Percentiles rank a stretch among this genome's conserved stretches.
Evolutionary conservation across 2,888 invertebrate genomes (phyloP).

Genomic region (Pristionchus japonicus): DNA sequence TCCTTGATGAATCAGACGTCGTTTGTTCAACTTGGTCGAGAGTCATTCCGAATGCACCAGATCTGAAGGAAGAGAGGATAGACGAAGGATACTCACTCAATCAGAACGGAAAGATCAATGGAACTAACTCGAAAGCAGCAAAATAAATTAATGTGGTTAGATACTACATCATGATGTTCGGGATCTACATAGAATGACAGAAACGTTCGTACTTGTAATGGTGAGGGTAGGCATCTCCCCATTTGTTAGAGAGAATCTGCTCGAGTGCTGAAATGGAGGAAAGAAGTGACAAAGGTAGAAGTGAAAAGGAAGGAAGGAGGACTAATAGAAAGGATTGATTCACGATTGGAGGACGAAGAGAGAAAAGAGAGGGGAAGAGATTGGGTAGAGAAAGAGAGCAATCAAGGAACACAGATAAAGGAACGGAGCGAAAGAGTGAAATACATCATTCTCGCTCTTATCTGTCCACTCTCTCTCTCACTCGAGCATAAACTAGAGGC

Average conservation of each 20-base stretch:
- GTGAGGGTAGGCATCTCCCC: conserved; percentile 60
- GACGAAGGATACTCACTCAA: neutral
- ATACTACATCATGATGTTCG: neutral
- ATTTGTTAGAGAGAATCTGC: conserved; percentile 62
- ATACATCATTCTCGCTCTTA: conserved; percentile 4
- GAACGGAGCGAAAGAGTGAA: neutral
- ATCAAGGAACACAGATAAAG: neutral
- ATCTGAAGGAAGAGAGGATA: neutral
- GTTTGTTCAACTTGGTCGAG: conserved; percentile 25
- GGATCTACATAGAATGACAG: neutral
- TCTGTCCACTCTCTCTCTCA: neutral
- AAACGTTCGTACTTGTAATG: conserved; percentile 54
- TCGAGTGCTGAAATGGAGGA: conserved; percentile 58
- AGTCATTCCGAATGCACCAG: conserved; percentile 36
- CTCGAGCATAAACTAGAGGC: neutral
- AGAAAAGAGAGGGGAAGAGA: neutral
- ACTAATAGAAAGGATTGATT: conserved; percentile 14
- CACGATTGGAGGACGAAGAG: neutral
- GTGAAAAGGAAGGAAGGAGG: conserved; percentile 20
- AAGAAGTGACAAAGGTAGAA: neutral
- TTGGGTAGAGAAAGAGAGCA: conserved; percentile 42
- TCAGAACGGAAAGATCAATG: neutral
- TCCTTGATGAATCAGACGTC: conserved; percentile 4
- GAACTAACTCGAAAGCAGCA: neutral
- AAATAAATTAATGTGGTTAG: neutral